Conservation (phyloP, 92 coral and sea anemone genomes). For the Epizoanthus rinbou region DNA sequence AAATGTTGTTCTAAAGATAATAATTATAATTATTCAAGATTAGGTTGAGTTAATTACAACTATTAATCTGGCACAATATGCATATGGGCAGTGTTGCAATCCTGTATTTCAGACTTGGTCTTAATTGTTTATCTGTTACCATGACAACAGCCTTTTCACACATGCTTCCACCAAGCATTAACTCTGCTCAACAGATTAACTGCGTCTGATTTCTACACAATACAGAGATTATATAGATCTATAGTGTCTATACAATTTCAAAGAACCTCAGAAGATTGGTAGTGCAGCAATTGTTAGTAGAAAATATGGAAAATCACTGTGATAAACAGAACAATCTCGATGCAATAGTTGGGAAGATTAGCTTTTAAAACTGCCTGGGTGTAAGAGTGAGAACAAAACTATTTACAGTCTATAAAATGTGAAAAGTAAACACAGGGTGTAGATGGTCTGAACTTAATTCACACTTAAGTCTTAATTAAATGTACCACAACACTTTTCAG, state of each 20-base stretch:
- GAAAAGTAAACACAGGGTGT: too few relatives aligned
- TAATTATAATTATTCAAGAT: too few relatives aligned
- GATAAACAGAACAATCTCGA: neutral
- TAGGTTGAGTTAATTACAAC: too few relatives aligned
- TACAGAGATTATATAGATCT: neutral
- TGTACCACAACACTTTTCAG: too few relatives aligned
- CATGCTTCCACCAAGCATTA: neutral
- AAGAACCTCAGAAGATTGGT: neutral
- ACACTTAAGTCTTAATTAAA: too few relatives aligned
- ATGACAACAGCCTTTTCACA: slow-evolving; percentile 6
- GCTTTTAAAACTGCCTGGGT: too few relatives aligned
- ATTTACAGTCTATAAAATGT: too few relatives aligned
- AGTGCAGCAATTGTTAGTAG: neutral
- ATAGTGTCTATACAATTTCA: neutral
- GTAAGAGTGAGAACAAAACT: too few relatives aligned
- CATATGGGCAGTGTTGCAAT: too few relatives aligned
- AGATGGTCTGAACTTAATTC: too few relatives aligned
- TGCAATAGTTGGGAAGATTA: neutral
- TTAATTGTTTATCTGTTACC: neutral
- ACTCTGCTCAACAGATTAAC: neutral
- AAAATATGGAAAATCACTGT: neutral
- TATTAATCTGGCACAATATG: too few relatives aligned
- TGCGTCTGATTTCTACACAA: neutral
- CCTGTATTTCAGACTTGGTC: neutral
- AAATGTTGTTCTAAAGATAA: too few relatives aligned